Evolutionary conservation across 2,888 invertebrate species (phyloP), one percentile per base, ranked within the genome.

Genomic region (Drosophila hamatofila): DNA sequence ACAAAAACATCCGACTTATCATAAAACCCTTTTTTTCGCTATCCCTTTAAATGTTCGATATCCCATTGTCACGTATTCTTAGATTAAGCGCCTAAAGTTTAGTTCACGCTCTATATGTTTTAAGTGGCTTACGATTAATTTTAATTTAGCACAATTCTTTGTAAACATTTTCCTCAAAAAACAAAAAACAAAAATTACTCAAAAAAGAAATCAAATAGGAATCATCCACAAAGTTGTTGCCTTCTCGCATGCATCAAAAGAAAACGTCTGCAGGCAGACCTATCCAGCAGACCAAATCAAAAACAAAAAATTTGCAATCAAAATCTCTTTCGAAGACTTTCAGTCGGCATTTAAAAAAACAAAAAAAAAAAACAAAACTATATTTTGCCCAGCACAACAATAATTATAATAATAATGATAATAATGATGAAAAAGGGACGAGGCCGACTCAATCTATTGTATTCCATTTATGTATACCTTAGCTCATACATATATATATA

Each of bases 71-170:
- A 66, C 67, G 81, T 67, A 77, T 77, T 59, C 56, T 59, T 68
- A 74, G 58, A 52, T 67, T 82, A 69, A 73, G 70, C 46, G 54
- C 62, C 16, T 65, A 60, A 72, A 69, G 58, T 72, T 67, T 67
- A 82, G 67, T 72, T 49, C 64, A 69, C 51, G 59, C 67, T 70
- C 25, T 61, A 63, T 61, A 68, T 63, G 56, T 81, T 65, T 60
- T 81, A 76, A 80, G 72, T 74, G 67, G 75, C 70, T 68, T 83
- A 74, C 57, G 39, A 71, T 72, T 87, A 72, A 70, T 78, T 84
- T 80, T 85, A 85, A 89, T 84, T 89, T 85, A 85, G 85, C 77
- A 70, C 79, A 89, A 82, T 83, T 89, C 83, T 81, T 72, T 84
- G 81, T 84, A 83, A 73, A 79, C 83, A 79, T 72, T 78, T 68